Evolutionary conservation across 23 tunicate genomes (phyloP).

Genomic region (Styela plicata): DNA sequence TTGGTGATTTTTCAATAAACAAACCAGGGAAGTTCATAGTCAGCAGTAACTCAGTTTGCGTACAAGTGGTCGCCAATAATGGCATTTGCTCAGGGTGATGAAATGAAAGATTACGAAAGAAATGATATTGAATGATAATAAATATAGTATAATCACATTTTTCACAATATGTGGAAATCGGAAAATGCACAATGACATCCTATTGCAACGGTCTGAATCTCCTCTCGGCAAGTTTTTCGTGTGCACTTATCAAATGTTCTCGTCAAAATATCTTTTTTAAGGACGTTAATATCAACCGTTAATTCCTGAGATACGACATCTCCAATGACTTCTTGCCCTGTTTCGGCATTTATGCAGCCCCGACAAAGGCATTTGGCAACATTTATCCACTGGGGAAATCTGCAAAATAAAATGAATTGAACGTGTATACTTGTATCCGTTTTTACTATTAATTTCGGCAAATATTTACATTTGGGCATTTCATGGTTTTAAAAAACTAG

Average conservation of each 20-base stretch:
- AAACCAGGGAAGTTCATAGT: no score
- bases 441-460: no score
- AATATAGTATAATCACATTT: no score
- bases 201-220: constrained; percentile 15
- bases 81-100: no score
- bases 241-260: constrained; percentile 8
- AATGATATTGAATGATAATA: no score
- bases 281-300: constrained; percentile 11
- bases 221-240: constrained; percentile 29
- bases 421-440: no score
- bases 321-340: constrained; percentile 11
- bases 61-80: no score
- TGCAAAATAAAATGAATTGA: background rate
- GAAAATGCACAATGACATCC: constrained; percentile 25
- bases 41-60: no score
- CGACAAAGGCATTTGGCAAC: constrained; percentile 32
- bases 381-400: constrained; percentile 31
- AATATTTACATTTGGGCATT: no score
- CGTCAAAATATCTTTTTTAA: background rate
- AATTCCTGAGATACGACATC: constrained; percentile 14
- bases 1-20: no score
- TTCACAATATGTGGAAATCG: background rate
- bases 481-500: no score
- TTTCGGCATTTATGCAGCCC: constrained; percentile 25
- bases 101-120: no score